Evolutionary conservation across 2,797 vertebrate genomes (phyloP).

Genomic region (Chaenodraco wilsoni): DNA sequence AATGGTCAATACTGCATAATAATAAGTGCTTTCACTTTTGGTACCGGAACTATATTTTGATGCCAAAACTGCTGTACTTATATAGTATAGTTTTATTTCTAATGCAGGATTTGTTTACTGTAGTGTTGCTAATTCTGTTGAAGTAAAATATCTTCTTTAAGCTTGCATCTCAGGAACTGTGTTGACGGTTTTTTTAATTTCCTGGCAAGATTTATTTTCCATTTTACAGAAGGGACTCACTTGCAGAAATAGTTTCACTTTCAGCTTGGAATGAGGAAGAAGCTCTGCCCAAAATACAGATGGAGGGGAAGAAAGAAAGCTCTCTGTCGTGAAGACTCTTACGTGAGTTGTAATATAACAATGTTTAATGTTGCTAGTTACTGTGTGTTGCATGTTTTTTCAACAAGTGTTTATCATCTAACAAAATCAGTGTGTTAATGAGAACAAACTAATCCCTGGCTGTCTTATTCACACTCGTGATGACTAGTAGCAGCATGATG

Average conservation of each 20-base stretch:
- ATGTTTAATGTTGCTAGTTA: not conserved
- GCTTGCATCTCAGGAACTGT: no score
- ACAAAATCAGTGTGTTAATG: not conserved
- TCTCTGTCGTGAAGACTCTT: not conserved
- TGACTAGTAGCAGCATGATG: not conserved
- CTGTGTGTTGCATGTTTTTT: no score
- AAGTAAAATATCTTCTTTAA: no score
- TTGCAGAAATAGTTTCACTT: slow-evolving; percentile 44
- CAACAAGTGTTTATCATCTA: not conserved
- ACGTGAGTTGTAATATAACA: slow-evolving; percentile 26
- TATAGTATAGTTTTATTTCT: no score
- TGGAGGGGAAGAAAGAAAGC: slow-evolving; percentile 10
- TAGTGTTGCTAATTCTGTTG: no score
- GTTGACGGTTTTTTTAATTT: not conserved
- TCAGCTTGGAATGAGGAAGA: slow-evolving; percentile 68
- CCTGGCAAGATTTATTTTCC: not conserved
- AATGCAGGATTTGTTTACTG: no score
- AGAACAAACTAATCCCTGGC: no score
- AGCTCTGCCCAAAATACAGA: slow-evolving; percentile 12
- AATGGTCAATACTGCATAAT: no score
- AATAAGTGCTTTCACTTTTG: no score
- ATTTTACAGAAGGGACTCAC: not conserved
- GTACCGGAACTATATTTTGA: no score
- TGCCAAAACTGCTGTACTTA: no score
- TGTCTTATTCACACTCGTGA: not conserved